These are phyloP conservation scores for Ischnus inquisitorius DNA, from an alignment of 2,888 invertebrate species.

Conservation along the genomic window DNA sequence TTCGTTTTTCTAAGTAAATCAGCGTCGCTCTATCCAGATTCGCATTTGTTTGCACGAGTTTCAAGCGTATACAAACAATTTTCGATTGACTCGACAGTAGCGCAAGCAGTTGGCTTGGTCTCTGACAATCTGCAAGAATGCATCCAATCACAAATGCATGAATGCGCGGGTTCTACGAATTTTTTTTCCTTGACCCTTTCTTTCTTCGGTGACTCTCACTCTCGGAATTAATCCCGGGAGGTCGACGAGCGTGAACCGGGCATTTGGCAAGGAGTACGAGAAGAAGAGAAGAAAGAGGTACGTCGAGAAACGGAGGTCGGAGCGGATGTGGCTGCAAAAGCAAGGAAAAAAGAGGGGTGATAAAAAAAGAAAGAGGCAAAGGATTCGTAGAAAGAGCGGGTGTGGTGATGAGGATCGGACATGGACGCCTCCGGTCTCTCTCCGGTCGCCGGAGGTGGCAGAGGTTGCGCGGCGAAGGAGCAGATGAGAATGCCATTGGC, in stretches of 20 bases:
- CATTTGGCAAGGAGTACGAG: not conserved
- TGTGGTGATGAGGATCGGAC: conserved; percentile 38
- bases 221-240: conserved; percentile 37
- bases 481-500: conserved; percentile 16
- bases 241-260: conserved; percentile 5
- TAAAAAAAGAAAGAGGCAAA: conserved; percentile 2
- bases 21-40: no score
- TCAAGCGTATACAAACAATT: no score
- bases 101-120: not conserved
- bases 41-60: no score
- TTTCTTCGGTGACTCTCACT: not conserved
- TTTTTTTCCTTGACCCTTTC: not conserved
- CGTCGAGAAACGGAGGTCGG: not conserved
- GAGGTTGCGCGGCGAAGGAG: conserved; percentile 1
- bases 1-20: no score
- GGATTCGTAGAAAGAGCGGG: not conserved
- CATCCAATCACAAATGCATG: not conserved
- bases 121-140: not conserved
- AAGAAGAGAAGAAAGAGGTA: not conserved
- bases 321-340: not conserved
- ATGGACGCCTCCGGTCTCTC: conserved; percentile 11
- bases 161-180: not conserved
- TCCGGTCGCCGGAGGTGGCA: conserved; percentile 20
- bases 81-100: no score
- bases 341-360: not conserved